Percentiles rank a stretch among this genome's conserved stretches.
Evolutionary conservation across 2,888 invertebrate genomes (phyloP).

Genomic region (Neuroscelio doddi): DNA sequence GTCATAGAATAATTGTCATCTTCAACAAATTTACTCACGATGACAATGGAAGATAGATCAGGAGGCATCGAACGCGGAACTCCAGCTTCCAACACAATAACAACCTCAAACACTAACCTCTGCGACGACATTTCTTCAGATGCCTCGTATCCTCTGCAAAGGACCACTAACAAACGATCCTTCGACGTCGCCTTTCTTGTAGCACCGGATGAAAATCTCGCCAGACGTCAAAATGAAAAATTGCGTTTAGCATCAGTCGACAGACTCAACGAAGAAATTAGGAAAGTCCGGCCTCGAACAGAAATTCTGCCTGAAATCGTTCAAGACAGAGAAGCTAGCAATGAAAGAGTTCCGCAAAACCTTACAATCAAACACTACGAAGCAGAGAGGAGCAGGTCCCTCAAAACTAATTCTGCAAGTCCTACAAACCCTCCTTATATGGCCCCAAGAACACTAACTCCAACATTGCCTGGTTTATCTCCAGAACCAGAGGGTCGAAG

Average conservation of each 20-base stretch:
- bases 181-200: conserved; percentile 94
- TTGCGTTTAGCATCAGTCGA: conserved; percentile 55
- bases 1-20: conserved; percentile 52
- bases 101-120: conserved; percentile 40
- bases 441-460: conserved; percentile 70
- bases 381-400: conserved; percentile 66
- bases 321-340: conserved; percentile 47
- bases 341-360: conserved; percentile 66
- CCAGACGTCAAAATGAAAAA: conserved; percentile 77
- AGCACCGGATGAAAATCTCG: conserved; percentile 88
- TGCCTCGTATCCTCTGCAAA: conserved; percentile 66
- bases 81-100: conserved; percentile 55
- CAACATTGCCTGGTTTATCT: conserved; percentile 74
- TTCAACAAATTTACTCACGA: conserved; percentile 57
- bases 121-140: conserved; percentile 57
- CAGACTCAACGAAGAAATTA: conserved; percentile 46
- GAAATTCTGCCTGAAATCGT: conserved; percentile 42
- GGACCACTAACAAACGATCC: conserved; percentile 79
- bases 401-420: conserved; percentile 74
- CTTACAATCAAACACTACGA: conserved; percentile 66
- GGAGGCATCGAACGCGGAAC: conserved; percentile 69
- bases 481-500: conserved; percentile 69
- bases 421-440: conserved; percentile 74
- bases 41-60: conserved; percentile 72
- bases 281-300: conserved; percentile 51